These are phyloP conservation scores for Nasonia longicornis DNA, from an alignment of 1,140 invertebrate genomes.

Conservation along the genomic window DNA sequence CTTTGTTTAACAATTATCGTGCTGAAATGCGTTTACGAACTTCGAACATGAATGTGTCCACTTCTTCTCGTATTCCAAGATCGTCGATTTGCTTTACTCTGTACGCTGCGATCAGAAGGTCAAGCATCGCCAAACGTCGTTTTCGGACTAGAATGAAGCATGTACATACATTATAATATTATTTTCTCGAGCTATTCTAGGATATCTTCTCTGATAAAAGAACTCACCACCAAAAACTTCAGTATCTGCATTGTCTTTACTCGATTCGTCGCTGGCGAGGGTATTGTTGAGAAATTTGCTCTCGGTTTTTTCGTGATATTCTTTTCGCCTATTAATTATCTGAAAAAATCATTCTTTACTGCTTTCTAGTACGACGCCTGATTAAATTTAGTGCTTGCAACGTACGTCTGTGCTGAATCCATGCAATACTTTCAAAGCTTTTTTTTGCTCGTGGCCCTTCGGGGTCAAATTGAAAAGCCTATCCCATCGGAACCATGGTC, in stretches of 20 bases:
- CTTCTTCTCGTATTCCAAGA: constrained; percentile 73
- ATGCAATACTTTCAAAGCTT: constrained; percentile 68
- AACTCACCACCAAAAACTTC: constrained; percentile 9
- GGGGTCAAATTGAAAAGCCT: constrained; percentile 69
- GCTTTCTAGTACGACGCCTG: not conserved
- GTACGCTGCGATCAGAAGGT: constrained; percentile 75
- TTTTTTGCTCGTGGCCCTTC: constrained; percentile 67
- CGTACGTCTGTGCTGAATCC: not conserved
- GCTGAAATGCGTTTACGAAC: constrained; percentile 57
- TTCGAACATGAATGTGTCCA: constrained; percentile 87
- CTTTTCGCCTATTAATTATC: constrained; percentile 54
- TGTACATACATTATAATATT: not conserved
- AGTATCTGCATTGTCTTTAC: not conserved
- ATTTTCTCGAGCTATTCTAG: not conserved
- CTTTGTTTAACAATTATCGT: no score
- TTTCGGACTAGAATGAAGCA: constrained; percentile 51
- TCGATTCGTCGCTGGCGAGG: not conserved
- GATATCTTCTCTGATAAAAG: not conserved
- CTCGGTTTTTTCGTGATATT: constrained; percentile 51
- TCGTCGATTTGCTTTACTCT: constrained; percentile 65
- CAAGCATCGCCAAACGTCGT: constrained; percentile 75
- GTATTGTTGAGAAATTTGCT: constrained; percentile 34
- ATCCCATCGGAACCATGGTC: constrained; percentile 72
- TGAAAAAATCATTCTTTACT: constrained; percentile 11
- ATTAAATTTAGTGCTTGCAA: not conserved